Base-by-base conservation (phyloP, 2,797 vertebrate species). In the Leptodactylus fallax region DNA sequence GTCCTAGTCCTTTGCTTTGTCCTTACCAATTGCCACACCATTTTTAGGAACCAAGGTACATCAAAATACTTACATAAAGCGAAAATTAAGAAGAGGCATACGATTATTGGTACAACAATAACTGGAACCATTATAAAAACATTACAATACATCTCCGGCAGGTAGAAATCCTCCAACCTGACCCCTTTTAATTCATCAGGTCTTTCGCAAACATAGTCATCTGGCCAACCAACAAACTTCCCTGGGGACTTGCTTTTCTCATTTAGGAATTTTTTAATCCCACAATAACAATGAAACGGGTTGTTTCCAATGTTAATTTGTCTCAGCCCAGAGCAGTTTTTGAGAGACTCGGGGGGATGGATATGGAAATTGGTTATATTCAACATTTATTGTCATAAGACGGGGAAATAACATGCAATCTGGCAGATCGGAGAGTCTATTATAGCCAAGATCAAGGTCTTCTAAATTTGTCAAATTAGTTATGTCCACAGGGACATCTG, bases 1-100 rank as follows among this genome's bases (percentile, higher is more conserved):
- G 90, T 92, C 90, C 93, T 87, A 69, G 94, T 91, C 14, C 96
- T 94, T 27, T 87, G 95, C 91, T 97, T 97, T 3, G 95, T 95
- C 90, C 92, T 96, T n/a, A 95, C 95, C 97, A 97, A 99, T 91
- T 96, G 95, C 94, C 93, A 97, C 19, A 94, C 93, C 97, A 98
- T 98, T 78, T 94, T 88, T 1, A 94, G 71, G 87, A 97, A 99
- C 98, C 98, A 99, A 6, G 91, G 96, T 58, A 95, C 81, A 0
- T 99, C 97, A 71, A 96, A 91, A 81, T 55, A 91, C 81, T 93
- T 85, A 89, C 97, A 98, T 83, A 97, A 2, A 9, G 90, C 81
- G 67, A 93, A 87, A 89, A 94, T 8, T 0, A 0, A 60, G 0
- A 91, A 65, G 19, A 94, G 90, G 27, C 95, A 6, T 53, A 86